A percentile compares a stretch with the other conserved stretches of the same genome.
phyloP scores from a whole-genome alignment of 2,888 invertebrate genomes.

The Melanostoma scalare region DNA sequence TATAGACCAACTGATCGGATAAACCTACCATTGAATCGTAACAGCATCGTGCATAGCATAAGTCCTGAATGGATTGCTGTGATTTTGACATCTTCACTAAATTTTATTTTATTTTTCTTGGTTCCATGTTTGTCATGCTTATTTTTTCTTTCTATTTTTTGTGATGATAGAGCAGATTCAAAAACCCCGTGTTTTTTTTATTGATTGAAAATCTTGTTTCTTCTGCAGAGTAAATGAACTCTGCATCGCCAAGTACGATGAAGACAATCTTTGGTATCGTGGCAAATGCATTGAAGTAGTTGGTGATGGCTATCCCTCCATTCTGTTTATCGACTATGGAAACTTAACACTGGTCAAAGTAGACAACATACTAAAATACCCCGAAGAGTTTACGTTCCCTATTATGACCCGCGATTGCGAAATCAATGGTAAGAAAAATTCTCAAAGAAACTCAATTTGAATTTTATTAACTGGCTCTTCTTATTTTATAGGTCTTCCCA shows the following conservation, averaged over 20 bases:
- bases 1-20: too few species aligned
- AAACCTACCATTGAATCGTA: too few species aligned
- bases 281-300: constrained; percentile 79
- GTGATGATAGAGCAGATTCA: too few species aligned
- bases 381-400: constrained; percentile 78
- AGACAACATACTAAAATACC: constrained; percentile 78
- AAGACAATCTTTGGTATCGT: constrained; percentile 79
- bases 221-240: constrained; percentile 76
- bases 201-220: neutral
- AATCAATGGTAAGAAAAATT: constrained; percentile 74
- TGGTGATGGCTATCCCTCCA: constrained; percentile 80
- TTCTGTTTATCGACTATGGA: constrained; percentile 80
- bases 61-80: too few species aligned
- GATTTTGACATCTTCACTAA: too few species aligned
- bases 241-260: constrained; percentile 78
- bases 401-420: constrained; percentile 77
- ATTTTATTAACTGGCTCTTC: constrained; percentile 45
- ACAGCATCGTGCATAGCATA: too few species aligned
- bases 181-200: neutral
- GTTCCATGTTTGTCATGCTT: too few species aligned
- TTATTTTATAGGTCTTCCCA: constrained; percentile 43
- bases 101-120: too few species aligned
- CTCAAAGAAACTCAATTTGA: constrained; percentile 18
- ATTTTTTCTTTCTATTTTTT: constrained; percentile 1
- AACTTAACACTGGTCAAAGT: constrained; percentile 77